Conservation (phyloP, 1,140 invertebrate species). For the Eufriesea mexicana region DNA sequence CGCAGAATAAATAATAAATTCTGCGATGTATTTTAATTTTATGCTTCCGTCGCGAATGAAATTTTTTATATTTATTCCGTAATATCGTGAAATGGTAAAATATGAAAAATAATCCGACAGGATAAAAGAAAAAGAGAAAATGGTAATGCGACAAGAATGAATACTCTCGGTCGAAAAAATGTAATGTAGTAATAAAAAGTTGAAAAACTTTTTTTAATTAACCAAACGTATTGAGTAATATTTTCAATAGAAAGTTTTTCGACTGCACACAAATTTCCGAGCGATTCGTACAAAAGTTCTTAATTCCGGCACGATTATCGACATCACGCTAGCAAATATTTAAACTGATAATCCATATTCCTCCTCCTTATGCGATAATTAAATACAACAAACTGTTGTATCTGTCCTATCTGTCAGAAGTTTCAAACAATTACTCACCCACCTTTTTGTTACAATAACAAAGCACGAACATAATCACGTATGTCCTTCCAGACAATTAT, state of each 20-base stretch:
- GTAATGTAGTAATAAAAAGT: background rate
- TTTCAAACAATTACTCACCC: slow-evolving; percentile 30
- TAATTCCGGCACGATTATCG: slow-evolving; percentile 32
- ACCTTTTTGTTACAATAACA: background rate
- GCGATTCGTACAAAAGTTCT: background rate
- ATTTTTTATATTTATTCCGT: background rate
- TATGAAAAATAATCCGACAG: background rate
- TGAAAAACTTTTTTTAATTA: too few relatives aligned
- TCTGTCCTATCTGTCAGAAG: slow-evolving; percentile 5
- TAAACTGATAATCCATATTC: slow-evolving; percentile 31
- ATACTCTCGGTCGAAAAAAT: background rate
- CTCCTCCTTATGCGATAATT: slow-evolving; percentile 17
- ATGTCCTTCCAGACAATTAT: background rate
- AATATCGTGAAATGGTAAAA: background rate
- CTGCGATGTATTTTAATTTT: background rate
- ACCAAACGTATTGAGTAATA: background rate
- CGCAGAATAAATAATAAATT: background rate
- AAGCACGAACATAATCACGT: background rate
- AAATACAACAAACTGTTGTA: slow-evolving; percentile 7
- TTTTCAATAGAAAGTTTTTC: slow-evolving; percentile 10
- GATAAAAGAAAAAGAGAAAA: too few relatives aligned
- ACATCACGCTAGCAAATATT: slow-evolving; percentile 7
- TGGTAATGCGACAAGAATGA: background rate
- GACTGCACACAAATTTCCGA: background rate
- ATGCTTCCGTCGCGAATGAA: background rate